Percentiles rank a stretch among this genome's conserved stretches.
These are phyloP conservation scores for Hyles euphorbiae DNA, from an alignment of 1,140 invertebrate species.

Conservation along the genomic window DNA sequence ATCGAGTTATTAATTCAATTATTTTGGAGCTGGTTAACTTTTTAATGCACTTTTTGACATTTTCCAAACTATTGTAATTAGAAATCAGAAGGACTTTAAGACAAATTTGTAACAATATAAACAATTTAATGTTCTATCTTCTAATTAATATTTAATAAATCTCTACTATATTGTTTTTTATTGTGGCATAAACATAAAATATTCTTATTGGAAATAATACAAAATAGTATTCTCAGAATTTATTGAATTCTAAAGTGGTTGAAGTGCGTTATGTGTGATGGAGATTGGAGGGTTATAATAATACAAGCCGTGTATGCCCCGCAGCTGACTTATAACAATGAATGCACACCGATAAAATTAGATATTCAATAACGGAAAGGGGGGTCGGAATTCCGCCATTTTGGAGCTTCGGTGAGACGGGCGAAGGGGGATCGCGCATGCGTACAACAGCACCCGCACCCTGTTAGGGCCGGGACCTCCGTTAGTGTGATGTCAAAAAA, in stretches of 20 bases:
- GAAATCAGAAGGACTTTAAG: too few relatives aligned
- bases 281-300: conserved; percentile 7
- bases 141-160: too few relatives aligned
- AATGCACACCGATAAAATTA: conserved; percentile 70
- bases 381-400: conserved; percentile 66
- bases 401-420: conserved; percentile 56
- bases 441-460: conserved; percentile 57
- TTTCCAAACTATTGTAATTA: too few relatives aligned
- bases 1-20: too few relatives aligned
- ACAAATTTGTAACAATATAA: too few relatives aligned
- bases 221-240: background rate
- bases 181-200: too few relatives aligned
- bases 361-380: conserved; percentile 73
- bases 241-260: background rate
- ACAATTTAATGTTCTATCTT: too few relatives aligned
- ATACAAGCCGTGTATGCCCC: conserved; percentile 33
- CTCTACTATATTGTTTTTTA: too few relatives aligned
- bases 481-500: conserved; percentile 70
- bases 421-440: conserved; percentile 65
- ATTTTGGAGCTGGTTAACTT: too few relatives aligned
- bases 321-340: conserved; percentile 41
- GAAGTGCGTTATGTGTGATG: background rate
- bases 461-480: conserved; percentile 63
- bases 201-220: too few relatives aligned
- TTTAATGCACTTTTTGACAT: too few relatives aligned